Base-by-base conservation (phyloP, 2,113 vertebrate genomes). In the Sisor rabdophorus region DNA sequence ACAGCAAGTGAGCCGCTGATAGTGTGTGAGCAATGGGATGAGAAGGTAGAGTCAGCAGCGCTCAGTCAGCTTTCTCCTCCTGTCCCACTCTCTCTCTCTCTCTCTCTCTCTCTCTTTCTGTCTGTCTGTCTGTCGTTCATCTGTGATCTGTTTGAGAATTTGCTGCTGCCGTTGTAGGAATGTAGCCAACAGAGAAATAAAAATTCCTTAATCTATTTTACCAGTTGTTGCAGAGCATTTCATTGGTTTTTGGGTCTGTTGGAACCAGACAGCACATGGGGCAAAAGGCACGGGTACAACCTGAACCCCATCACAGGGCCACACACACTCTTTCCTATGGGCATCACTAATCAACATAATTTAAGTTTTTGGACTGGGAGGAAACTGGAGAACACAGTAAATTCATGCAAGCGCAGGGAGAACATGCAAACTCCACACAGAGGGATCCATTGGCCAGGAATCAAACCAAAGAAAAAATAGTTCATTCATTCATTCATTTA, bases 121-220 rank as follows among this genome's bases (percentile, higher is more conserved):
- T n/a, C 61, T 54, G 19, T 36, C 17, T 50, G 67, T 63, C 55
- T 68, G 67, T 73, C 71, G 56, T 60, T 17, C 63, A 63, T 71
- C 74, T 77, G 73, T 77, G 69, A 79, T 65, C 74, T 61, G 82
- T 81, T 77, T 81, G 73, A 73, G 69, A 80, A 81, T 72, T 36
- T 79, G 82, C 82, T 84, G 82, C 82, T 84, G 82, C 79, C 30
- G 78, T 77, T 81, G 82, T 81, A 84, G 82, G 80, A 84, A 84
- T 84, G 82, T 84, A 84, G 82, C 82, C 82, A 79, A 79, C 81
- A 81, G 77, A 84, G 73, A 81, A 81, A 84, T 84, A 84, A 84
- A 84, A 36, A 69, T 77, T 72, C 68, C 69, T 44, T 72, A 78
- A 54, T 56, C 26, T 71, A 81, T 76, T 73, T 72, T 61, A 75